Evolutionary conservation across 2,888 invertebrate species (phyloP), one percentile per base, ranked within the genome.

Genomic region (Drosophila limbata): DNA sequence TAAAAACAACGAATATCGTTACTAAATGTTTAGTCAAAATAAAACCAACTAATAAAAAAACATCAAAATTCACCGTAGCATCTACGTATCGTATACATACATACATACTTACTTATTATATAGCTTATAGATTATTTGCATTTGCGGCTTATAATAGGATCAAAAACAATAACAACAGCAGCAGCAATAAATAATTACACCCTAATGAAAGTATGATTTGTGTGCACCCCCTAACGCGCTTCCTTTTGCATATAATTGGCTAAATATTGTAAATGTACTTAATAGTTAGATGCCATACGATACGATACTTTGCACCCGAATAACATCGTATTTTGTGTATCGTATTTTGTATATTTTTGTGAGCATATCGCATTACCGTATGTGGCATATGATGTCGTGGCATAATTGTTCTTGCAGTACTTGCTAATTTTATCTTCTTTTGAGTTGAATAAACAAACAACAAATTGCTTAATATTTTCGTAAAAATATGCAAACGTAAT

Each of bases 311-410:
- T 68, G 63, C 74, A 79, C 69, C 35, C 63, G 61, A 31, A 48
- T 56, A 55, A 72, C 45, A 57, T 53, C n/a, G 45, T 31, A 56
- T 52, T 66, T 47, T 37, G 52, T 39, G 33, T 66, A 65, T 72
- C 67, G 62, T 66, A 64, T 56, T 53, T 53, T 61, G 39, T 60
- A 70, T 71, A 25, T 61, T 50, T 56, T 65, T 85, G 60, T 69
- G 53, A 70, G 60, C 88, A 62, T 69, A 70, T 68, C 75, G 65
- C 85, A 66, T 78, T 77, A 67, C 33, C 73, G 72, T 88, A 81
- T 91, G 90, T 92, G 90, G 86, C 90, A 92, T 91, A 91, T 92
- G 92, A 92, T 91, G 91, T 91, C 91, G 92, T 92, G 92, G 91
- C 62, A 69, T 71, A 62, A 73, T 75, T 79, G 61, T 73, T 55